Base-by-base conservation (phyloP, 2,113 vertebrate genomes). In the Daphoenositta chrysoptera region DNA sequence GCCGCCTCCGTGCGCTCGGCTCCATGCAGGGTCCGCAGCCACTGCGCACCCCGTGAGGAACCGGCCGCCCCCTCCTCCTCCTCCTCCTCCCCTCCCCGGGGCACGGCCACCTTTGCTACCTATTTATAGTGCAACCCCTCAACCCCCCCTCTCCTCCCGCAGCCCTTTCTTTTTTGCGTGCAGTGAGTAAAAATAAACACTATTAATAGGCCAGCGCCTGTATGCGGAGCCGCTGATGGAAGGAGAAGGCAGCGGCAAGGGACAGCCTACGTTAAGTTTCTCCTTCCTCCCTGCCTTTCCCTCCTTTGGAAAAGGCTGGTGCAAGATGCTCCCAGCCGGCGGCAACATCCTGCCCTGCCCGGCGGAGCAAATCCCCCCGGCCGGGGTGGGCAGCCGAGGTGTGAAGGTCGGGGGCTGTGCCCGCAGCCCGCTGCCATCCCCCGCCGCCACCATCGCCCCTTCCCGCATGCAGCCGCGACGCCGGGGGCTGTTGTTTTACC, bases 151-250 rank as follows among this genome's bases (percentile, higher is more conserved):
- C 39, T 40, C 77, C 39, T 40, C 77, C 72, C 35, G 35, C 91
- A 89, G 77, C 86, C 68, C 83, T 81, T 77, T 94, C 58, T 83
- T 79, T 91, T 89, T 72, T 80, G 83, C 61, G 84, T 66, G 84
- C 75, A 2, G 90, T 7, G 80, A 86, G 91, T 96, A 93, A 95
- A 96, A 93, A 96, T 95, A 96, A 93, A 92, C 58, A 84, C 93
- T 92, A 78, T 94, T 94, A 92, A 95, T 90, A 95, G 84, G 80
- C 47, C 79, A 75, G 76, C 75, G 71, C 53, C 39, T 31, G 31
- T 20, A 68, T 91, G 94, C 81, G 54, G 88, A 54, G 89, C 87
- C 35, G 56, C 70, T 15, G 94, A 30, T 50, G 58, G 50, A 68
- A 73, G 2, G 33, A 39, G 70, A 48, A 68, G 58, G 84, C 81